Percentiles rank a stretch among this genome's conserved stretches.
Evolutionary conservation across 2,797 vertebrate genomes (phyloP).

Genomic region (Pseudochaenichthys georgianus): DNA sequence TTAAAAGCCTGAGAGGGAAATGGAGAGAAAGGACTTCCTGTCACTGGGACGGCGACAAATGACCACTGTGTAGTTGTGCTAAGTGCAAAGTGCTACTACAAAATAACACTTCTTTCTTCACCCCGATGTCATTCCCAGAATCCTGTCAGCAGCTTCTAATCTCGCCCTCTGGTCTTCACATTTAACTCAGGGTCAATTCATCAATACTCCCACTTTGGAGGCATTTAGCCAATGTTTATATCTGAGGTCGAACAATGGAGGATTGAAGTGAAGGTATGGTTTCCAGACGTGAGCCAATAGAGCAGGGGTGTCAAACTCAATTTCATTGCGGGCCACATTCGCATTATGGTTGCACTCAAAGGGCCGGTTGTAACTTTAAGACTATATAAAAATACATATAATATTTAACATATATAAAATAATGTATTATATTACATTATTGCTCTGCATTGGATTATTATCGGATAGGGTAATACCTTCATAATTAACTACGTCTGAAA

Average conservation of each 20-base stretch:
- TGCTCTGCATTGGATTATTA: too few relatives aligned
- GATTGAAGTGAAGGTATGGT: neutral
- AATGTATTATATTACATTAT: too few relatives aligned
- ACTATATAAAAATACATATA: too few relatives aligned
- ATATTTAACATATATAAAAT: too few relatives aligned
- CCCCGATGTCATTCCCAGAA: constrained; percentile 29
- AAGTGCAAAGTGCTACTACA: constrained; percentile 56
- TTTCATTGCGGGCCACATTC: too few relatives aligned
- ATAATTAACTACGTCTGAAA: too few relatives aligned
- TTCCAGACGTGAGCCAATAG: too few relatives aligned
- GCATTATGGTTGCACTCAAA: too few relatives aligned
- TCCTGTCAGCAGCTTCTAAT: constrained; percentile 45
- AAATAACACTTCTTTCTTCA: constrained; percentile 49
- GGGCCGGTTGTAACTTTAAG: too few relatives aligned
- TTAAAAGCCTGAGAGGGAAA: constrained; percentile 22
- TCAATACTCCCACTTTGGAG: constrained; percentile 33
- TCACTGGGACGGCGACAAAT: constrained; percentile 24
- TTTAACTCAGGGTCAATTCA: constrained; percentile 42
- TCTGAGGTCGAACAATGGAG: constrained; percentile 25
- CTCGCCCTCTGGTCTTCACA: constrained; percentile 40
- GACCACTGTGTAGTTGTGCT: constrained; percentile 41
- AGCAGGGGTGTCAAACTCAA: too few relatives aligned
- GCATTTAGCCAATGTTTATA: constrained; percentile 1
- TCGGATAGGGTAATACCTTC: too few relatives aligned
- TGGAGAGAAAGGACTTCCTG: constrained; percentile 37